Conservation (phyloP, 2,797 vertebrate genomes). For the Chelmon rostratus region DNA sequence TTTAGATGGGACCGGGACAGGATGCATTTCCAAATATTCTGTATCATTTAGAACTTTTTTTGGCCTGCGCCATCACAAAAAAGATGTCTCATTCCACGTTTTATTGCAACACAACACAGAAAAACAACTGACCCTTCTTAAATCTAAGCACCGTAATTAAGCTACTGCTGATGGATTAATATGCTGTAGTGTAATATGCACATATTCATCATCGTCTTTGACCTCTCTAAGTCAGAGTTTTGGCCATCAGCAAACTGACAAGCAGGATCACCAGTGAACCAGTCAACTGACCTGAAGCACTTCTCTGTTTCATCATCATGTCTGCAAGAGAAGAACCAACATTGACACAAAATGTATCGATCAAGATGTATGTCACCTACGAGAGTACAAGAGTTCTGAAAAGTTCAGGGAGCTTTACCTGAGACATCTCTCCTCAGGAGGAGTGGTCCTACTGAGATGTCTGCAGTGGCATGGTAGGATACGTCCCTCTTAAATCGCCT, state of each 20-base stretch:
- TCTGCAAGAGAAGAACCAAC: not conserved
- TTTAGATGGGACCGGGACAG: not conserved
- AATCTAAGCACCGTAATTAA: no score
- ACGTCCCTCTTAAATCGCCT: constrained; percentile 21
- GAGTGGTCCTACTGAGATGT: constrained; percentile 70
- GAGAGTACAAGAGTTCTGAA: not conserved
- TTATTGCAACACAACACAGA: no score
- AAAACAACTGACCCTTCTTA: no score
- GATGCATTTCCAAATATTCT: no score
- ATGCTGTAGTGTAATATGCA: no score
- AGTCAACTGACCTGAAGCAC: not conserved
- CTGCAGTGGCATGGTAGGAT: constrained; percentile 29
- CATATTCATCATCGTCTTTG: no score
- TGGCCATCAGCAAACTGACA: constrained; percentile 24
- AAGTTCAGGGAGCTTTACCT: not conserved
- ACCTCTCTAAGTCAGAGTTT: not conserved
- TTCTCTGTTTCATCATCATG: not conserved
- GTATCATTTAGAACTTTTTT: no score
- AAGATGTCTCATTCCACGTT: no score
- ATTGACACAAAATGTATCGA: no score
- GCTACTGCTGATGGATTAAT: no score
- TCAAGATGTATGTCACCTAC: not conserved
- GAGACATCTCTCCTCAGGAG: not conserved
- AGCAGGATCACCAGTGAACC: constrained; percentile 38
- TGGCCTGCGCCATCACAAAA: no score